Evolutionary conservation across 2,888 invertebrate genomes (phyloP).

Genomic region (Pilophorus perplexus): DNA sequence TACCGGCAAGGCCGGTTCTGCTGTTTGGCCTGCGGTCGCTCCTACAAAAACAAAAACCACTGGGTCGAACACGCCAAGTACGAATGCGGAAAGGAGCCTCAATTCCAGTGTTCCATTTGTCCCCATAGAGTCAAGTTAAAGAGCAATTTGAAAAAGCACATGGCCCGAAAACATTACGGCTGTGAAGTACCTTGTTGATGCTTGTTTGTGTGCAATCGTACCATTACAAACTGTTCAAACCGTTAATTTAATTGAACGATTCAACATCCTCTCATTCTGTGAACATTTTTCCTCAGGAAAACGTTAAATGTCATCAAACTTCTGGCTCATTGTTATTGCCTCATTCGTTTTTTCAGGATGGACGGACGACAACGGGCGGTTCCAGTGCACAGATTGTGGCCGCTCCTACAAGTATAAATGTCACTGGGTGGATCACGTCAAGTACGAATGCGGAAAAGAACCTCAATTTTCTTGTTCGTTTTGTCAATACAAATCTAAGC

Average conservation of each 20-base stretch:
- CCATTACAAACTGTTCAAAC: no score
- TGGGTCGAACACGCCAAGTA: constrained; percentile 21
- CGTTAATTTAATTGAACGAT: no score
- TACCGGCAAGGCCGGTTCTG: constrained; percentile 10
- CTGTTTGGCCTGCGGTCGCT: constrained; percentile 17
- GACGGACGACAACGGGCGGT: background rate
- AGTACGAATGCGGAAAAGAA: constrained; percentile 40
- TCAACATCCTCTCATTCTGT: no score
- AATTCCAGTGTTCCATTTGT: constrained; percentile 51
- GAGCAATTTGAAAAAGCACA: background rate
- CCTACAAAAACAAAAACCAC: constrained; percentile 29
- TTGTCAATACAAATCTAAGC: background rate
- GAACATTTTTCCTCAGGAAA: no score
- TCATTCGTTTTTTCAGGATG: no score
- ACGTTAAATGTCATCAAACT: no score
- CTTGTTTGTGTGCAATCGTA: no score
- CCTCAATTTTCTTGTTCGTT: constrained; percentile 42
- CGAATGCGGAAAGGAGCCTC: constrained; percentile 51
- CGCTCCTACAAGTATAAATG: constrained; percentile 10
- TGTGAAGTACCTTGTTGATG: no score
- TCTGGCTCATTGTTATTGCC: no score
- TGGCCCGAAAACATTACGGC: no score
- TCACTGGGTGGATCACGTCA: background rate
- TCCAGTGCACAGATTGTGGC: constrained; percentile 1
- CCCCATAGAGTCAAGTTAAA: constrained; percentile 32